These are phyloP conservation scores for Antennarius striatus DNA, from an alignment of 2,113 vertebrate species.

Conservation along the genomic window DNA sequence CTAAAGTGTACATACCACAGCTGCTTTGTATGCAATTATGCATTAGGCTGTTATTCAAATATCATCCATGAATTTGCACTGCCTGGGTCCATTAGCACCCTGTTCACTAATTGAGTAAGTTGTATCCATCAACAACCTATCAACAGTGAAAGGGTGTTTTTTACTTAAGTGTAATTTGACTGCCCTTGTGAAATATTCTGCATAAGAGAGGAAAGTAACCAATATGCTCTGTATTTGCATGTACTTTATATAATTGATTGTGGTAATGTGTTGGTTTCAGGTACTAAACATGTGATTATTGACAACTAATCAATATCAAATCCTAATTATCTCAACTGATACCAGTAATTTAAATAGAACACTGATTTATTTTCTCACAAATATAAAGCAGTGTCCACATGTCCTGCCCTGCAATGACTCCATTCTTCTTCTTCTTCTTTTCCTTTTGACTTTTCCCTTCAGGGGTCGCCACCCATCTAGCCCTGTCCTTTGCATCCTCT, in stretches of 20 bases:
- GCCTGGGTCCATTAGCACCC: too few species aligned
- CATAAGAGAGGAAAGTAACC: neutral
- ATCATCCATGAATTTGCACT: constrained; percentile 1
- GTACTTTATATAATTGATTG: constrained; percentile 11
- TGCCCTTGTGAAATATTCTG: neutral
- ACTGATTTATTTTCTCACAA: neutral
- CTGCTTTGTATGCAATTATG: neutral
- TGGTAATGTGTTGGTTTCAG: constrained; percentile 14
- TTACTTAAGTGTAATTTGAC: too few species aligned
- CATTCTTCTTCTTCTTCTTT: too few species aligned
- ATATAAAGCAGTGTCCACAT: neutral
- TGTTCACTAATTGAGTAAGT: constrained; percentile 7
- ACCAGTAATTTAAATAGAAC: neutral
- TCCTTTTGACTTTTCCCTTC: too few species aligned
- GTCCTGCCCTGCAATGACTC: neutral
- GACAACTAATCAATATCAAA: constrained; percentile 28
- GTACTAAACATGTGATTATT: constrained; percentile 16
- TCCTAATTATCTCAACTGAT: constrained; percentile 11
- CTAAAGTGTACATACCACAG: neutral
- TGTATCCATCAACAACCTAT: constrained; percentile 12
- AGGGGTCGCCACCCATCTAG: too few species aligned
- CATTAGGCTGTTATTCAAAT: constrained; percentile 1
- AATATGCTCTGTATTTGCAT: neutral
- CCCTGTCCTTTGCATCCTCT: too few species aligned
- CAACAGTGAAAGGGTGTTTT: too few species aligned